phyloP scores from a whole-genome alignment of 2,797 vertebrate genomes.

The Pipistrellus nathusii region DNA sequence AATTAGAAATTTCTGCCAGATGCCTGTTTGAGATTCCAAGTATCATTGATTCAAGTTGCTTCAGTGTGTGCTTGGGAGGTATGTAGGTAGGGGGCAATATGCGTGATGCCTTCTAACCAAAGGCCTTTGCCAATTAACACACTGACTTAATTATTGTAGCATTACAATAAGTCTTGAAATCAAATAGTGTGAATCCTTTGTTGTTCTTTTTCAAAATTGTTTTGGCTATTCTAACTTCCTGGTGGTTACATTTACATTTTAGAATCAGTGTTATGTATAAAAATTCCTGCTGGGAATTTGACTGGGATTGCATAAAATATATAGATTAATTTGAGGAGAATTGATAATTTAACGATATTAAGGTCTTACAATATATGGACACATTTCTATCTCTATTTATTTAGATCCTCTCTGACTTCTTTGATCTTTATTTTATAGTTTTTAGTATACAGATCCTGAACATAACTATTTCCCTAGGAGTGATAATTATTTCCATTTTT shows the following conservation, averaged over 20 bases:
- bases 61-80: not conserved
- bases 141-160: not conserved
- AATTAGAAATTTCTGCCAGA: not conserved
- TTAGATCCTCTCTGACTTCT: not conserved
- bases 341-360: not conserved
- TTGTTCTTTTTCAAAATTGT: conserved; percentile 13
- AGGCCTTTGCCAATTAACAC: not conserved
- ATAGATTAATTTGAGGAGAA: not conserved
- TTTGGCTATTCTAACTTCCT: not conserved
- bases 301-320: not conserved
- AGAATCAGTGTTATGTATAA: not conserved
- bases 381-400: not conserved
- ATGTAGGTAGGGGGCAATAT: not conserved
- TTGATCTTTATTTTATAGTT: not conserved
- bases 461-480: not conserved
- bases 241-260: not conserved
- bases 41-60: not conserved
- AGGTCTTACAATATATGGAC: not conserved
- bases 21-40: not conserved
- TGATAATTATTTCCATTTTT: not conserved
- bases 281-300: not conserved
- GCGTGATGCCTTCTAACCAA: not conserved
- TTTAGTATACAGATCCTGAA: not conserved
- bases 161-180: not conserved
- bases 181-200: not conserved